phyloP scores from a whole-genome alignment of 64 coral and sea anemone genomes.

The Pachyseris speciosa region DNA sequence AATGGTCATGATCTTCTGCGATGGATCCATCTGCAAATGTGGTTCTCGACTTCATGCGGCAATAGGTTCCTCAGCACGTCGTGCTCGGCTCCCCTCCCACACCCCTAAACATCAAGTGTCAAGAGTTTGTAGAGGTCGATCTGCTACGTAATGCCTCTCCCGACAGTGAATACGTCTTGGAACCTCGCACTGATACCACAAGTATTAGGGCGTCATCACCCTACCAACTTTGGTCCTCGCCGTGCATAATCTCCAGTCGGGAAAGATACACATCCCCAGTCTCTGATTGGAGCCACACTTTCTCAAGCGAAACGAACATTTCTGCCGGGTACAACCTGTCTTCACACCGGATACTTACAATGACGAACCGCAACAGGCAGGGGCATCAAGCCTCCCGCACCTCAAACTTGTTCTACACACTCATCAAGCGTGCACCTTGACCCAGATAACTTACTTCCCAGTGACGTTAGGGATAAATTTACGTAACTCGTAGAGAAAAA shows the following conservation, averaged over 20 bases:
- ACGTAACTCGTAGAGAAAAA: no score
- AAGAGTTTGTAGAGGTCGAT: constrained; percentile 26
- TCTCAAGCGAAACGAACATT: constrained; percentile 3
- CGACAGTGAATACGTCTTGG: constrained; percentile 14
- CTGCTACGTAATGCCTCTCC: not conserved
- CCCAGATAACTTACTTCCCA: no score
- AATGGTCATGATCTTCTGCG: not conserved
- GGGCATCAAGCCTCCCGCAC: no score
- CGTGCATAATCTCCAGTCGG: not conserved
- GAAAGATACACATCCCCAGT: constrained; percentile 54
- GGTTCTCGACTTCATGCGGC: no score
- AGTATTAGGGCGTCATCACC: not conserved
- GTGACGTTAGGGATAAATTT: no score
- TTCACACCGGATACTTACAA: no score
- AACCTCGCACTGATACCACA: constrained; percentile 2
- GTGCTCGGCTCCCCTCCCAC: not conserved
- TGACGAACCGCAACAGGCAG: no score
- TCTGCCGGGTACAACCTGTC: not conserved
- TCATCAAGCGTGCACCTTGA: no score
- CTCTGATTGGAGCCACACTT: constrained; percentile 1
- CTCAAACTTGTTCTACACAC: no score
- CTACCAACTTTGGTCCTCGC: constrained; percentile 5
- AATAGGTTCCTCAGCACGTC: constrained; percentile 1
- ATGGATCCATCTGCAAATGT: not conserved
- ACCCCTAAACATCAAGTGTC: not conserved